Evolutionary conservation across 2,888 invertebrate genomes (phyloP), one percentile per base, ranked within the genome.

Genomic region (Rhingia rostrata): DNA sequence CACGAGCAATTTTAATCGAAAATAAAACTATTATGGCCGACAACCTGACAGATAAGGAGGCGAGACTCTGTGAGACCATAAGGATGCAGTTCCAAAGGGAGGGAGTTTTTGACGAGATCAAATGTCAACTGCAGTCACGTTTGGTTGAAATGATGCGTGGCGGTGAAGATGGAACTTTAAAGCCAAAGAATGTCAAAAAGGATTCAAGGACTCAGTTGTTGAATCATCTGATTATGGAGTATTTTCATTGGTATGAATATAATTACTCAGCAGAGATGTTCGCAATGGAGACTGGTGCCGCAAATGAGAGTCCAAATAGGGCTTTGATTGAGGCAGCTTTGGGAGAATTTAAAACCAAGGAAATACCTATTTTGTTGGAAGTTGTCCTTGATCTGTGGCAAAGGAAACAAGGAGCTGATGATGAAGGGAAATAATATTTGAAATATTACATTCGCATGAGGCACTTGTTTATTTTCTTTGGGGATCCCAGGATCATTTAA

Each of bases 171-270:
- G 35, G 0, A 33, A 4, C n/a, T 12, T 9, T 22, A 0, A 58
- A 51, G 0, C 47, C 9, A 6, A 22, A 49, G 2, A 7, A 37
- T 4, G 49, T 22, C 9, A 7, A 43, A 37, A 10, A 61, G 10
- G 87, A 88, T 70, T 47, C 88, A 9, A 87, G 88, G 1, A 87
- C 88, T 22, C 63, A 81, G 6, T 22, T 88, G 12, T 67, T 88
- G 58, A 86, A 89, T 78, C 87, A 90, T 93, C 77, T 91, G 12
- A 89, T 91, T 6, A 87, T 91, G 77, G 91, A 91, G 70, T 91
- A 91, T 70, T 87, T 91, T 0, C 83, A 89, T 37, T 91, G 91
- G 91, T 90, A 88, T 61, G 89, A 89, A 43, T 90, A 88, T 49
- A 88, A 88, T n/a, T 91, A 91, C 80, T 87, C 91, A 3, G 86